Percentiles rank a stretch among this genome's conserved stretches.
Evolutionary conservation across 2,888 invertebrate genomes (phyloP).

Genomic region (Herminia tarsipennalis): DNA sequence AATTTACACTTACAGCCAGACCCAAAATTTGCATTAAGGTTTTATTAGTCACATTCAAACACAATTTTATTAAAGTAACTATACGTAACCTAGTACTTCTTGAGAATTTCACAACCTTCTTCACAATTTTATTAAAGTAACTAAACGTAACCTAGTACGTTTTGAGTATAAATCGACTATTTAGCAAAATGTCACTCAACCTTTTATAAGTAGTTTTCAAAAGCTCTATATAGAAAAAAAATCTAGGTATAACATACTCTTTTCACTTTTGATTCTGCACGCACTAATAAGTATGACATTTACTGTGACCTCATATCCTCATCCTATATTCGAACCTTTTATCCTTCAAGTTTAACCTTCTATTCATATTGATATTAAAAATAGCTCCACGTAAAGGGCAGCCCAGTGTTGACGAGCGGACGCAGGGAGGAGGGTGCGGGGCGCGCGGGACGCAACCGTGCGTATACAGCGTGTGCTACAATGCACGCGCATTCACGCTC

Average conservation of each 20-base stretch:
- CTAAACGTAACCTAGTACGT: no score
- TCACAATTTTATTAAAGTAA: no score
- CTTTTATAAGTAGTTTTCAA: no score
- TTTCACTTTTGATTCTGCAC: background rate
- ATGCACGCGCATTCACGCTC: conserved; percentile 35
- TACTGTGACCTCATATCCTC: conserved; percentile 2
- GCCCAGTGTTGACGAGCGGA: background rate
- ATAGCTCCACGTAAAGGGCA: conserved; percentile 14
- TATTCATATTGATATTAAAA: conserved; percentile 12
- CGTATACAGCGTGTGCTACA: conserved; percentile 19
- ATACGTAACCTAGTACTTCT: no score
- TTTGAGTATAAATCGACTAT: no score
- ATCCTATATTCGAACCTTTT: conserved; percentile 1
- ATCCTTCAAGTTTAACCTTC: conserved; percentile 12
- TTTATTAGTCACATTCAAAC: no score
- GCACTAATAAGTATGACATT: conserved; percentile 3
- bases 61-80: no score
- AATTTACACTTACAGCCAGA: no score
- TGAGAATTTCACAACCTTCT: no score
- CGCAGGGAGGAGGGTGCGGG: background rate
- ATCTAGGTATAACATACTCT: background rate
- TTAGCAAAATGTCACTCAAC: no score
- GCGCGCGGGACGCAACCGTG: background rate
- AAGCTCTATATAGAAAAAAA: background rate
- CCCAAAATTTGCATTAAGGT: no score